Conservation (phyloP, 2,113 vertebrate species). For the Colinus virginianus region DNA sequence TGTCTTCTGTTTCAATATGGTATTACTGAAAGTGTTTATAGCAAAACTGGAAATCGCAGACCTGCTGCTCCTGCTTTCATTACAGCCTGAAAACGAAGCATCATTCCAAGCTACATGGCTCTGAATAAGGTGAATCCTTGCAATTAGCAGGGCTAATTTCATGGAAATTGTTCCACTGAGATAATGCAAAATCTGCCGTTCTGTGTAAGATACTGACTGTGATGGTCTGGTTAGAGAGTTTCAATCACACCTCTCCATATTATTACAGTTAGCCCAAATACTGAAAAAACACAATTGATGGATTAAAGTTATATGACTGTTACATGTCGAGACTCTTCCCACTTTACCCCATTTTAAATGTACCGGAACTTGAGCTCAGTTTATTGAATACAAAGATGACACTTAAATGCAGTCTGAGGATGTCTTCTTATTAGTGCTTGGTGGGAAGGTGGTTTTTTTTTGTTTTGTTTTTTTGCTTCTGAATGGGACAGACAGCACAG, state of each 20-base stretch:
- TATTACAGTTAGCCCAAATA: not conserved
- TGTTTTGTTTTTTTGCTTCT: not conserved
- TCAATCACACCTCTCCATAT: not conserved
- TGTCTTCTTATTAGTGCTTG: not conserved
- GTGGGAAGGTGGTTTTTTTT: not conserved
- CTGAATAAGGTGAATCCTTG: conserved; percentile 20
- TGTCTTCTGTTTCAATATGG: not conserved
- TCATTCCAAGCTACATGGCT: not conserved
- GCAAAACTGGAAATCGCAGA: conserved; percentile 2
- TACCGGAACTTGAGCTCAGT: not conserved
- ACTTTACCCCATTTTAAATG: accelerated
- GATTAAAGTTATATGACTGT: not conserved
- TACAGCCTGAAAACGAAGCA: not conserved
- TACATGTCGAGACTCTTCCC: not conserved
- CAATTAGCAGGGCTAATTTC: not conserved
- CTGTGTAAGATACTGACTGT: not conserved
- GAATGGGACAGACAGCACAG: not conserved
- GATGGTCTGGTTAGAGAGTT: not conserved
- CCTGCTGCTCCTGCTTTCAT: conserved; percentile 12
- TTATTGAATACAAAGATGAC: not conserved
- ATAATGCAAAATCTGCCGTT: not conserved
- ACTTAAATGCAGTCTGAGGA: not conserved
- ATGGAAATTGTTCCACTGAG: not conserved
- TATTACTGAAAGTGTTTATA: not conserved
- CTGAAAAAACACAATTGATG: not conserved